Evolutionary conservation across 2,888 invertebrate genomes (phyloP).

Genomic region (Entomobrya proxima): DNA sequence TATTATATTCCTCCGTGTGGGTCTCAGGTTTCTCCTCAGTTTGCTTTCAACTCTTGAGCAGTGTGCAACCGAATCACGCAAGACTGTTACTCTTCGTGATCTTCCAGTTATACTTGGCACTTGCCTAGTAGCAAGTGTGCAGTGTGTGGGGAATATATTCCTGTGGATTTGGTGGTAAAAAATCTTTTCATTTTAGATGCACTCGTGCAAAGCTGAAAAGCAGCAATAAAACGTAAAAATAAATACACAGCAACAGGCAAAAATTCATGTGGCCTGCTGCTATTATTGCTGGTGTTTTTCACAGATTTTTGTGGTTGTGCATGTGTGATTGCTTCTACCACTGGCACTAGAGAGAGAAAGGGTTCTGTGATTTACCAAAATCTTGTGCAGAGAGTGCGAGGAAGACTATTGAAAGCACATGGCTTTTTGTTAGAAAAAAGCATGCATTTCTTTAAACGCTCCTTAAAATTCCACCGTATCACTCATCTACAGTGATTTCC

Average conservation of each 20-base stretch:
- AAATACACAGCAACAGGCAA: slow-evolving; percentile 10
- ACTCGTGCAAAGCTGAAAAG: background rate
- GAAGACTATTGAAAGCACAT: background rate
- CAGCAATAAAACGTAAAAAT: background rate
- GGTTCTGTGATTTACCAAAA: background rate
- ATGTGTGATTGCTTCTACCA: background rate
- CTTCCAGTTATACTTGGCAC: background rate
- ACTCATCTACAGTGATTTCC: background rate
- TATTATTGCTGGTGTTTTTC: slow-evolving; percentile 7
- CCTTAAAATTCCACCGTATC: background rate
- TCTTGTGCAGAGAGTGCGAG: background rate
- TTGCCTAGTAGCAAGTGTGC: background rate
- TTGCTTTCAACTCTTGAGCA: slow-evolving; percentile 29
- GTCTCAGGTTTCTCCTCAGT: slow-evolving; percentile 7
- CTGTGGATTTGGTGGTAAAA: background rate
- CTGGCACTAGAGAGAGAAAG: too few relatives aligned
- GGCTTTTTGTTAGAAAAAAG: background rate
- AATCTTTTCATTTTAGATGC: background rate
- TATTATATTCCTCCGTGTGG: too few relatives aligned
- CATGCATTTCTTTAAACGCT: background rate
- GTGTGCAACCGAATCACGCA: background rate
- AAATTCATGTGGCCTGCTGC: background rate
- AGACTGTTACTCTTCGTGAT: background rate
- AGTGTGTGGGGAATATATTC: background rate
- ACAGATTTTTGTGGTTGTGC: slow-evolving; percentile 28